Evolutionary conservation across 1,140 invertebrate species (phyloP), one percentile per base, ranked within the genome.

Genomic region (Tetranychus cinnabarinus): DNA sequence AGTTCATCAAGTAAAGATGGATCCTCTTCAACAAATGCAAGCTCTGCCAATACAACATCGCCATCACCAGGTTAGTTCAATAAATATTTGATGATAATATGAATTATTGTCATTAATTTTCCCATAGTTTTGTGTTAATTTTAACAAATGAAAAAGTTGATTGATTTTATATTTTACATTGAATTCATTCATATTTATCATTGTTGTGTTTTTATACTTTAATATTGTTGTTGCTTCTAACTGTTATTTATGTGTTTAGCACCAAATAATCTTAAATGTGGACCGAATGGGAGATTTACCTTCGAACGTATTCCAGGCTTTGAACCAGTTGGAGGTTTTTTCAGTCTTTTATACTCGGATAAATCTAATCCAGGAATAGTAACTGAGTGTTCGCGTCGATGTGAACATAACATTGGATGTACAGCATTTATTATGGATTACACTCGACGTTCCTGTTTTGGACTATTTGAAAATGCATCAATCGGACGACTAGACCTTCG

Each of bases 401-500:
- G 74, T 63, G 67, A 71, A 59, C 66, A 66, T 39, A 69, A 71
- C 35, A 63, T 69, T 6, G 67, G 67, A 8, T 76, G 74, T 64
- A 67, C 68, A 47, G 72, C 69, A 13, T 76, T 76, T 62, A 74
- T 73, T 56, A 60, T 75, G 47, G 72, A 76, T 61, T 75, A 76
- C 64, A 69, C 71, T 34, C 64, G 70, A 46, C 71, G 71, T 58
- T 71, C 74, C 45, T 76, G 74, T 66, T 69, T 69, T 31, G 70
- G 71, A 50, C 56, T 74, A 13, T 69, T 70, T 54, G 69, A 68
- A 52, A 68, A 66, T 15, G 67, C 69, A 48, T 67, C 69, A 0
- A 64, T 68, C 35, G 68, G 67, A 31, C 66, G 67, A 6, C 67
- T 70, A 47, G 72, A 72, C 60, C 65, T 75, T 0, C 65, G 72